These are phyloP conservation scores for Melinopterus prodromus DNA, from an alignment of 2,888 invertebrate genomes.

Conservation along the genomic window DNA sequence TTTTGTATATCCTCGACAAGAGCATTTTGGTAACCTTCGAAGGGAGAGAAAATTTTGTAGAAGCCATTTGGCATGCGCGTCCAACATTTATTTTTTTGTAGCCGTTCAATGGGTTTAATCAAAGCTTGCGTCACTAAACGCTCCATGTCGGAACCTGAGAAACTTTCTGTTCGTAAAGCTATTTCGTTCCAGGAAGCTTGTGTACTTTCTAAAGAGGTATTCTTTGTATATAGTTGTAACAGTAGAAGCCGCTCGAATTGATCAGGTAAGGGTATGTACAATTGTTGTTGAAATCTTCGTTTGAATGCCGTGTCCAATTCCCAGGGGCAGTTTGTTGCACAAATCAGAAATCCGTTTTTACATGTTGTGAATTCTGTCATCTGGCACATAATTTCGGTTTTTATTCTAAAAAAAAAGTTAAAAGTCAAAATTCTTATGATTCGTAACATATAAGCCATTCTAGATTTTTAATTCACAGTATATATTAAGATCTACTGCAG, in stretches of 20 bases:
- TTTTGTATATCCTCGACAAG: constrained; percentile 38
- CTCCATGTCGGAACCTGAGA: constrained; percentile 66
- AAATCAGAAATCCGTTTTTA: constrained; percentile 59
- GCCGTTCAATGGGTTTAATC: constrained; percentile 62
- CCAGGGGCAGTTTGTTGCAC: constrained; percentile 71
- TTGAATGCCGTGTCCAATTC: constrained; percentile 68
- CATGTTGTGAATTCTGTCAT: constrained; percentile 58
- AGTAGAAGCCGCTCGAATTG: constrained; percentile 51
- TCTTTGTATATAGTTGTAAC: constrained; percentile 49
- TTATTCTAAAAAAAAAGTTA: constrained; percentile 59
- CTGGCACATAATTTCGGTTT: constrained; percentile 66
- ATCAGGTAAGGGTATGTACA: constrained; percentile 65
- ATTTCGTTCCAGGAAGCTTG: constrained; percentile 57
- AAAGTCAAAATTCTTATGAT: too few relatives aligned
- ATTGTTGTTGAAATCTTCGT: constrained; percentile 65
- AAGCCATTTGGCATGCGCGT: constrained; percentile 48
- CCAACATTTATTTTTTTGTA: constrained; percentile 59
- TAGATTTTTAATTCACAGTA: too few relatives aligned
- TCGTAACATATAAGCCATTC: too few relatives aligned
- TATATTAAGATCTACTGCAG: too few relatives aligned
- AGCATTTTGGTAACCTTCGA: constrained; percentile 35
- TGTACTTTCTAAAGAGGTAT: constrained; percentile 45
- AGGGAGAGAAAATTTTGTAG: constrained; percentile 46
- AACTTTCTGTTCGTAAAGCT: constrained; percentile 62
- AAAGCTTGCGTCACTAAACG: constrained; percentile 60